Evolutionary conservation across 2,113 vertebrate genomes (phyloP), one percentile per base, ranked within the genome.

Genomic region (Excalfactoria chinensis): DNA sequence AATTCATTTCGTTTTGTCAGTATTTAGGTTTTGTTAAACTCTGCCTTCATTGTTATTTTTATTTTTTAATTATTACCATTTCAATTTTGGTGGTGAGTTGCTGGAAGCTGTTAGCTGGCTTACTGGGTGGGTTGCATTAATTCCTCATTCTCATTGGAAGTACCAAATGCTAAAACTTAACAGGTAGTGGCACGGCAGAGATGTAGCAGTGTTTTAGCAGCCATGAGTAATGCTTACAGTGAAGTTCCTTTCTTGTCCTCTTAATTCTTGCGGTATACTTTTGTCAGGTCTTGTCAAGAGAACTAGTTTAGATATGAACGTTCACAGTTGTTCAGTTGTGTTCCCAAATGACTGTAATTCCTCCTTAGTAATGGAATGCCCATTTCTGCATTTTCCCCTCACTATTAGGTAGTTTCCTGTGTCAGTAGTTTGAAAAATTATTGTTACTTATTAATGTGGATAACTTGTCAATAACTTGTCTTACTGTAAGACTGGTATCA

Each of bases 1-100:
- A 91, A 89, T 32, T 82, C 48, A 53, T 63, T 87, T 75, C 46
- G 12, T 85, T 86, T 48, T 95, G 74, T 79, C 67, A 86, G n/a
- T 32, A 66, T 91, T 93, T 89, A 71, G 72, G n/a, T 28, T 77
- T 49, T 70, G 34, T 14, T 92, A 79, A 86, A 81, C 30, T 78
- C 41, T 78, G 62, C 32, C 43, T 66, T 87, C 28, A 46, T 8
- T 3, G n/a, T n/a, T n/a, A n/a, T n/a, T n/a, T n/a, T n/a, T n/a
- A n/a, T n/a, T n/a, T n/a, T n/a, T n/a, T n/a, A n/a, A n/a, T n/a
- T n/a, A n/a, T n/a, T n/a, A n/a, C n/a, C n/a, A n/a, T n/a, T 66
- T 87, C 28, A 46, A 0, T 72, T 70, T 88, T 60, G 22, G 22
- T 86, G 53, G 32, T 58, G 43, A 66, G 26, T 69, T 86, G 40